A percentile compares a stretch with the other conserved stretches of the same genome.
Conservation (phyloP, 2,888 invertebrate species). For the Melinaea menophilus region DNA sequence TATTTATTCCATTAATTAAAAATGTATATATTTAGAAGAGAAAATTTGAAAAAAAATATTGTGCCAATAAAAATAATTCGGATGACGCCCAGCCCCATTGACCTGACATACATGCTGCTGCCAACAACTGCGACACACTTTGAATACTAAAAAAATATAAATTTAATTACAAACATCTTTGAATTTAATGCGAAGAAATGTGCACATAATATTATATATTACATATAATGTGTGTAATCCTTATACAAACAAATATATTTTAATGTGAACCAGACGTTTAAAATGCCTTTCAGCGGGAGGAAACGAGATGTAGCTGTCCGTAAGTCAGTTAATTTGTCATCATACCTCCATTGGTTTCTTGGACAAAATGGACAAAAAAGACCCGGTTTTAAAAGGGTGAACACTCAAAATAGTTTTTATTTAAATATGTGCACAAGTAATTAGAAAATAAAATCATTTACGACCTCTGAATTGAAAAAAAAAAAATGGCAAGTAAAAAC, state of each 20-base stretch:
- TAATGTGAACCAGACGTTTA: no score
- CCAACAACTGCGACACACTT: conserved; percentile 65
- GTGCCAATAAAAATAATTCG: conserved; percentile 63
- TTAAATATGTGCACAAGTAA: no score
- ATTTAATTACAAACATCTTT: conserved; percentile 46
- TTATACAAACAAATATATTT: no score
- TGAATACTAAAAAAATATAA: conserved; percentile 49
- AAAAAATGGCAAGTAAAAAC: conserved; percentile 8
- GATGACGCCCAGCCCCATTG: conserved; percentile 54
- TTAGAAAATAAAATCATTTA: background rate
- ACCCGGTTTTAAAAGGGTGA: no score
- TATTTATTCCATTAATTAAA: background rate
- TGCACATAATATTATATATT: no score
- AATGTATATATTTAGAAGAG: conserved; percentile 15
- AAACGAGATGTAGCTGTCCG: no score
- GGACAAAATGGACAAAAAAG: no score
- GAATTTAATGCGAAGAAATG: conserved; percentile 26
- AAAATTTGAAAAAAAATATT: conserved; percentile 30
- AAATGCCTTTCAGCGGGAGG: no score
- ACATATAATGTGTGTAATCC: no score
- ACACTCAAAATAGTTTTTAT: no score
- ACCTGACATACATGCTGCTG: conserved; percentile 61
- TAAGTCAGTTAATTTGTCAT: no score
- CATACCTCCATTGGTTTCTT: no score
- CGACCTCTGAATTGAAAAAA: background rate